Evolutionary conservation across 2,888 invertebrate genomes (phyloP), one percentile per base, ranked within the genome.

Genomic region (Trilocha varians): DNA sequence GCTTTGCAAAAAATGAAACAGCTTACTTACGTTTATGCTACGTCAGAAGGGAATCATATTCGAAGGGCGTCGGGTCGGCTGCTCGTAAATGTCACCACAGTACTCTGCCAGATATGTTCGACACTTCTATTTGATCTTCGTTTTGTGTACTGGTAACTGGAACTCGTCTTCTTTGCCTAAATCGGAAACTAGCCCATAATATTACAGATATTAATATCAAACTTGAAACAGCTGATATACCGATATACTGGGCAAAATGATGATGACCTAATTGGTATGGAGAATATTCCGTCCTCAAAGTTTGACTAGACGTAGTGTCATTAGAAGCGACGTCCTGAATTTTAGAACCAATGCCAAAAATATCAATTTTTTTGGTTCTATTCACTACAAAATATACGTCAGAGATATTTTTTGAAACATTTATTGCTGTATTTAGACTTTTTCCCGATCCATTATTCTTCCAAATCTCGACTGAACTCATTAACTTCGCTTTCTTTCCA

Each of bases 21-120:
- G n/a, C n/a, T n/a, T 65, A 85, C 86, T 87, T 57, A 87, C 87
- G 66, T 72, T 67, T 71, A 61, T 75, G 78, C 80, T 86, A 87
- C 83, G 87, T 86, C 59, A 87, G 71, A 63, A 87, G 84, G 59
- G 87, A 86, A 66, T 87, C 87, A 68, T 87, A 88, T 78, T 79
- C 87, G 78, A 79, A 88, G 75, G 88, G 88, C 59, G 84, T 86
- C 34, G 84, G 79, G 74, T 83, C 85, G 77, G 84, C 79, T 75
- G 86, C 86, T 57, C 87, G 82, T 66, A 88, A 70, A 65, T 88
- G 90, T 91, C 91, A 91, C 91, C 91, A 91, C 47, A 91, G 82
- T 59, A 91, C 91, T 37, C 89, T 87, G 39, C 91, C 89, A 43
- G 90, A 89, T 59, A 87, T 87, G 71, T 84, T 86, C 41, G 86